Base-by-base conservation (phyloP, 1,140 invertebrate species). In the Harlomillsia oculata region DNA sequence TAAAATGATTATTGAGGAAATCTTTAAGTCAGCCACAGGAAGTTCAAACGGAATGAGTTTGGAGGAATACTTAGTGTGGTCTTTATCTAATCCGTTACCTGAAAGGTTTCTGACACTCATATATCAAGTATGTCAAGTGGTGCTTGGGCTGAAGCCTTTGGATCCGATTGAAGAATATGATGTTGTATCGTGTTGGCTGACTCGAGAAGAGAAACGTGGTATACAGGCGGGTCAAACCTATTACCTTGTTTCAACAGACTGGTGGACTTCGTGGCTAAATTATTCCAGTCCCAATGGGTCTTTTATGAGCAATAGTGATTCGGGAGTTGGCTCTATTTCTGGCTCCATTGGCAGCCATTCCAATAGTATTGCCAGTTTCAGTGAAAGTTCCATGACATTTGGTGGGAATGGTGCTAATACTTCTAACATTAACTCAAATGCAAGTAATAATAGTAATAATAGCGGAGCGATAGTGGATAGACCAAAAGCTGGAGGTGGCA, bases 51-150 rank as follows among this genome's bases (percentile, higher is more conserved):
- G 69, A 32, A 70, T 83, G 30, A 78, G 77, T 1, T 76, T 82
- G 56, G 87, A 88, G 67, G 86, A 89, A 66, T 91, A 87, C 73
- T 75, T 90, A 45, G 83, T 90, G 58, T 90, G 87, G 87, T 81
- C 82, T 51, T 80, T 89, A 25, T 80, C 83, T 29, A 77, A 77
- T 64, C 69, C 76, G 28, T 71, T 89, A 11, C 76, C 87, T 37
- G 75, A 80, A 55, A 81, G 84, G 11, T 82, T 89, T 67, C 71
- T 88, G 28, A 80, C 85, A 67, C 73, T 90, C 8, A 72, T 89
- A 28, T 87, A 87, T 71, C 84, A 81, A 69, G 78, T 78, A 66
- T 91, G 87, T 68, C 88, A 92, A 73, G 81, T 92, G 25, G 83
- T 88, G n/a, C 76, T 93, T 20, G 89, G 87, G 0, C 73, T 93